Base-by-base conservation (phyloP, 2,797 vertebrate species). In the Lutjanus campechanus region DNA sequence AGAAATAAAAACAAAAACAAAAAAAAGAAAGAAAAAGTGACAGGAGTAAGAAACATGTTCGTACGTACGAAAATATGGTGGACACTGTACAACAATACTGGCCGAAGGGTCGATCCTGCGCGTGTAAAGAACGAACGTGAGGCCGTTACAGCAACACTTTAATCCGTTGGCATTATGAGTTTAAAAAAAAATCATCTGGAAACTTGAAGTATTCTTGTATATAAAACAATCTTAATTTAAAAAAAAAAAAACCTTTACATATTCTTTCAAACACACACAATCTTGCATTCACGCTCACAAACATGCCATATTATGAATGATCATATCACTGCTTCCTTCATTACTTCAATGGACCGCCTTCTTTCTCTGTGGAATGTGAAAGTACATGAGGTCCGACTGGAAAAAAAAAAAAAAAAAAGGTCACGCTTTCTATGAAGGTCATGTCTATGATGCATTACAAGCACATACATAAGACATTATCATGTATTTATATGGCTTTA, bases 81-180 rank as follows among this genome's bases (percentile, higher is more conserved):
- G 82, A 87, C 88, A 91, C 90, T 94, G 91, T 92, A 94, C 93
- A 95, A 91, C 89, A 96, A 95, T 95, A 96, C 95, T 96, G 95
- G 93, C 91, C 82, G 36, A 61, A 74, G 84, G 84, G 84, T 78
- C 67, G 51, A 88, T 85, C 50, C 49, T 77, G 73, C 76, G 80
- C 70, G 84, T 61, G 56, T 75, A 36, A 62, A 73, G 61, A 80
- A 71, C 22, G 76, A 77, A 41, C 0, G 73, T 67, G 86, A 84
- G 74, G 82, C 79, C 44, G 29, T 81, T 60, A 86, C 85, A 89
- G 87, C 78, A 89, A 94, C 89, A 93, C 85, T 84, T 85, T 61
- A 77, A 88, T 93, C 84, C 83, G 83, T 95, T 96, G 95, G 96
- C 95, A 94, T 94, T 81, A 82, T 87, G 91, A 91, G 86, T 91